Evolutionary conservation across 2,888 invertebrate genomes (phyloP), one percentile per base, ranked within the genome.

Genomic region (Aspidapion aeneum): DNA sequence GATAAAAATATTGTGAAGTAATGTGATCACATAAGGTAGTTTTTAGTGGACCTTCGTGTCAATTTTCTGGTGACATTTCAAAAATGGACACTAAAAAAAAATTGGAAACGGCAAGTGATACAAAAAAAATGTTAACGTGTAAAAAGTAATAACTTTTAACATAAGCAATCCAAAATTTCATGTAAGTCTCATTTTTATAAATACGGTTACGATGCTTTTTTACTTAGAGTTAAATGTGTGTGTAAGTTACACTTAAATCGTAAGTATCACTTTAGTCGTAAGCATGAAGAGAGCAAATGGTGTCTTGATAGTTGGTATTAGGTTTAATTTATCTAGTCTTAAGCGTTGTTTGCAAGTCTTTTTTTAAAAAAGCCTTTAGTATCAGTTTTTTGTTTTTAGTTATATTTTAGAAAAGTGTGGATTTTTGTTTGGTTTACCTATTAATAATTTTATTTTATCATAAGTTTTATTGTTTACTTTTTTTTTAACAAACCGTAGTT

Each of bases 11-110:
- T 35, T 66, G 67, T 70, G 71, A 71, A 73, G 62, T 75, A 72
- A 18, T 78, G 77, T 77, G 77, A 77, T 78, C 73, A 71, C 68
- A 72, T 74, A 73, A 74, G 73, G 74, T 72, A 70, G 61, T 66
- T 66, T 73, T 72, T 69, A 70, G 71, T 75, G 35, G 12, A 35
- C 35, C 3, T 35, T 35, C 12, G 3, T 12, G 35, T 35, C 35
- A 35, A 35, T 35, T 35, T 35, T 35, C 12, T 3, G 35, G 35
- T 35, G 3, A 12, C 3, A 35, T 7, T 35, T 35, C n/a, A 35
- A 35, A 35, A 35, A 35, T 35, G 35, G 35, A 35, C 35, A 35
- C 3, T 35, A 7, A 35, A 35, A 35, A 35, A 35, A 35, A 35
- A 35, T 7, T 35, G 35, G 35, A 7, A 35, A 35, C 35, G 12